Evolutionary conservation across 2,113 vertebrate species (phyloP).

Genomic region (Chitala chitala): DNA sequence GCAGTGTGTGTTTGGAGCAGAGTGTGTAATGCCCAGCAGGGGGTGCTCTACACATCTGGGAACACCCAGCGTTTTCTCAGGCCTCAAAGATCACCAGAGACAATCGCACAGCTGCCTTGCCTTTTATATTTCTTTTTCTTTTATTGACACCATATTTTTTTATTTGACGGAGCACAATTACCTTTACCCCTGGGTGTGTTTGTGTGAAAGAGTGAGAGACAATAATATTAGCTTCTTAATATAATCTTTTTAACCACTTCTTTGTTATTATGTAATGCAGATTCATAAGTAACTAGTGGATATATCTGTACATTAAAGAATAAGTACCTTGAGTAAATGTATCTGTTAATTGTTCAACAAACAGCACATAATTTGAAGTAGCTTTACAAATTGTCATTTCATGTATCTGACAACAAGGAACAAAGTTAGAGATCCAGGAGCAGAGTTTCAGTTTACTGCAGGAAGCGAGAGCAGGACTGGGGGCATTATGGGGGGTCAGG

Average conservation of each 20-base stretch:
- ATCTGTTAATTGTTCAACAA: neutral
- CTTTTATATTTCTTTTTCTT: neutral
- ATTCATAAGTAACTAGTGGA: neutral
- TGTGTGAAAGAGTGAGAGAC: conserved; percentile 19
- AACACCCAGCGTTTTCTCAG: neutral
- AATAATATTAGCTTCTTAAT: neutral
- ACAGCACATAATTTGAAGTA: too few relatives aligned
- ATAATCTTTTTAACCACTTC: neutral
- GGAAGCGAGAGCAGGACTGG: too few relatives aligned
- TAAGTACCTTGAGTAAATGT: neutral
- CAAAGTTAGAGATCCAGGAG: too few relatives aligned
- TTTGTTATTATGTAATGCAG: neutral
- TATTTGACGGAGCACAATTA: neutral
- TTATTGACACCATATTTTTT: neutral
- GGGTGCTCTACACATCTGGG: conserved; percentile 46
- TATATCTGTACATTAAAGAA: neutral
- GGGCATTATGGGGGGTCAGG: too few relatives aligned
- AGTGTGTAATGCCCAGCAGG: conserved; percentile 36
- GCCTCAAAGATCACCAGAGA: neutral
- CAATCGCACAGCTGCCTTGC: conserved; percentile 49
- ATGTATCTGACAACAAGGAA: too few relatives aligned
- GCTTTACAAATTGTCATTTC: too few relatives aligned
- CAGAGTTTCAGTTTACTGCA: too few relatives aligned
- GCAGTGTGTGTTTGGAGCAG: conserved; percentile 3
- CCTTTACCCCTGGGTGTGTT: conserved; percentile 3